Base-by-base conservation (phyloP, 2,888 invertebrate species). In the Clanis bilineata region DNA sequence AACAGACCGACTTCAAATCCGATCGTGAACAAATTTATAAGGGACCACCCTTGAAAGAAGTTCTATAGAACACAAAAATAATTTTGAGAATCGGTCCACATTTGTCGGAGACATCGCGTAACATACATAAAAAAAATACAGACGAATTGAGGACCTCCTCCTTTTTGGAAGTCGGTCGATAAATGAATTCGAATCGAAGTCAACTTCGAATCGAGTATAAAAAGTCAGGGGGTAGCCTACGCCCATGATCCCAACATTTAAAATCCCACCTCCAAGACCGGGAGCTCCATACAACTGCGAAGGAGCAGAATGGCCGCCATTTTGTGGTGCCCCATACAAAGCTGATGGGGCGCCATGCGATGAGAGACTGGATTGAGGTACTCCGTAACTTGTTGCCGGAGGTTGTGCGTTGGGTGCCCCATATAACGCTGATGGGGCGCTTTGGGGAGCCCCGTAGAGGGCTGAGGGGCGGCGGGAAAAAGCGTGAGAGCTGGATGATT, bases 201-300 rank as follows among this genome's bases (percentile, higher is more conserved):
- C n/a, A n/a, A n/a, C n/a, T n/a, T n/a, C n/a, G n/a, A n/a, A n/a
- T n/a, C n/a, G n/a, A n/a, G n/a, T n/a, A n/a, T n/a, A n/a, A n/a
- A n/a, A n/a, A n/a, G n/a, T n/a, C n/a, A 23, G 12, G 0, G 9
- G 0, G 23, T 2, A 47, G 22, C 9, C 2, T 10, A 41, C 1
- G 18, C 5, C 12, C 5, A 10, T 1, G 1, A 9, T 10, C n/a
- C 12, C 10, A n/a, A 12, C 12, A 7, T 1, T 12, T 12, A 0
- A 21, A 22, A 21, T 5, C 23, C 51, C 39, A 58, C 58, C 51
- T 45, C 25, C 32, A 12, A 58, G 3, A 18, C 74, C 79, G 41
- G 86, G 85, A 0, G 82, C 80, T 3, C 83, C 83, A 62, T 85
- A 85, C 59, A 82, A 76, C 57, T 76, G 74, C 0, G 81, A 80